A percentile compares a stretch with the other conserved stretches of the same genome.
Evolutionary conservation across 2,797 vertebrate genomes (phyloP).

Genomic region (Somateria mollissima): DNA sequence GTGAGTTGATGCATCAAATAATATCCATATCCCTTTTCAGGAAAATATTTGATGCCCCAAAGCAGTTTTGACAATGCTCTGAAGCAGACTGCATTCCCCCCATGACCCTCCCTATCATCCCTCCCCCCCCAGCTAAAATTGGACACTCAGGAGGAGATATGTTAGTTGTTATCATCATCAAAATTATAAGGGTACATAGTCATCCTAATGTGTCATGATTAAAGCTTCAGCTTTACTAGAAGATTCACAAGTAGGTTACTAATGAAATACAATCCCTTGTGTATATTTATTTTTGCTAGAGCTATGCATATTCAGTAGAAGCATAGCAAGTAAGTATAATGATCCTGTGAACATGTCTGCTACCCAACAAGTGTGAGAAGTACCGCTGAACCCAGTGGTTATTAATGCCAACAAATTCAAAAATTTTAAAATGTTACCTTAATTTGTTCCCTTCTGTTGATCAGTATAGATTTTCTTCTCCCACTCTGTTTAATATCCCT

Average conservation of each 20-base stretch:
- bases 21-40: not conserved
- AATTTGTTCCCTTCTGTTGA: not conserved
- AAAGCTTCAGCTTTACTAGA: not conserved
- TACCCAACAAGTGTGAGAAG: not conserved
- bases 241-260: not conserved
- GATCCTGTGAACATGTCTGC: not conserved
- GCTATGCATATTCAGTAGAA: not conserved
- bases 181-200: not conserved
- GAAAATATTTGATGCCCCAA: not conserved
- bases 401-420: not conserved
- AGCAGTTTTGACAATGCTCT: not conserved
- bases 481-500: not conserved
- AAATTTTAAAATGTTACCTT: not conserved
- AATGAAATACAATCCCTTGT: not conserved
- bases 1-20: not conserved
- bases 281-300: not conserved
- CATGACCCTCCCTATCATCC: no score
- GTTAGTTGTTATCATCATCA: not conserved
- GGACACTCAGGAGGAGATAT: not conserved
- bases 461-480: not conserved
- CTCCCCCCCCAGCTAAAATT: not conserved
- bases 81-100: not conserved
- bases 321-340: not conserved
- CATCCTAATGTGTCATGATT: not conserved
- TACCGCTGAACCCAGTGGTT: not conserved